Conservation (phyloP, 2,888 invertebrate genomes). For the Hemistola chrysoprasaria region DNA sequence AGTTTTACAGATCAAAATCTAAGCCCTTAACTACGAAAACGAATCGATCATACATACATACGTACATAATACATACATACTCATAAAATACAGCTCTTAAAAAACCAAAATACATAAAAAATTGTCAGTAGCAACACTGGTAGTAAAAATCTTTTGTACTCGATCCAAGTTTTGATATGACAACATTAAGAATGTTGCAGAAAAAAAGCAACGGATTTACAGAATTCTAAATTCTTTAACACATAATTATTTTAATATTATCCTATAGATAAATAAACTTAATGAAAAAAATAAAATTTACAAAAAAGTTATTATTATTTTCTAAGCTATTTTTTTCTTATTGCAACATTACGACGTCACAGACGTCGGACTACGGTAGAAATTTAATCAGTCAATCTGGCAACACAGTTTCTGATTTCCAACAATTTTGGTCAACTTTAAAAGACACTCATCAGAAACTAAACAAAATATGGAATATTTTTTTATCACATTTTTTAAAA, state of each 20-base stretch:
- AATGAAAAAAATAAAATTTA: slow-evolving; percentile 52
- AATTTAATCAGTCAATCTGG: slow-evolving; percentile 44
- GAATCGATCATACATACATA: slow-evolving; percentile 21
- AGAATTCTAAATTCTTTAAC: slow-evolving; percentile 41
- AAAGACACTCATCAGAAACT: slow-evolving; percentile 49
- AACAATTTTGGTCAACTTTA: slow-evolving; percentile 14
- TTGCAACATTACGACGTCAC: slow-evolving; percentile 65
- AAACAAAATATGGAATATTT: slow-evolving; percentile 75
- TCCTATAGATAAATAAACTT: slow-evolving; percentile 48
- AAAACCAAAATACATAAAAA: slow-evolving; percentile 13
- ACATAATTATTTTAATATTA: slow-evolving; percentile 39
- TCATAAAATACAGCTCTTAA: slow-evolving; percentile 11
- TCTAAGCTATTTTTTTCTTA: slow-evolving; percentile 45
- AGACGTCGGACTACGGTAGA: slow-evolving; percentile 42
- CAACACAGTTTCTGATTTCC: slow-evolving; percentile 14
- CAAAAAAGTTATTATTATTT: slow-evolving; percentile 40
- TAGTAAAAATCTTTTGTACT: slow-evolving; percentile 32
- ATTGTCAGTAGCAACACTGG: slow-evolving; percentile 21
- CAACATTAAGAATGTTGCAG: slow-evolving; percentile 27
- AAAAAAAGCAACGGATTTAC: slow-evolving; percentile 27
- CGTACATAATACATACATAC: slow-evolving; percentile 3
- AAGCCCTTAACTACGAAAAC: slow-evolving; percentile 24
- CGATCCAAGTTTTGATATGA: slow-evolving; percentile 29
- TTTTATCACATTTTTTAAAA: slow-evolving; percentile 63
- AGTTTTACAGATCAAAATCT: slow-evolving; percentile 26